Evolutionary conservation across 2,113 vertebrate genomes (phyloP).

Genomic region (Chaenogobius annularis): DNA sequence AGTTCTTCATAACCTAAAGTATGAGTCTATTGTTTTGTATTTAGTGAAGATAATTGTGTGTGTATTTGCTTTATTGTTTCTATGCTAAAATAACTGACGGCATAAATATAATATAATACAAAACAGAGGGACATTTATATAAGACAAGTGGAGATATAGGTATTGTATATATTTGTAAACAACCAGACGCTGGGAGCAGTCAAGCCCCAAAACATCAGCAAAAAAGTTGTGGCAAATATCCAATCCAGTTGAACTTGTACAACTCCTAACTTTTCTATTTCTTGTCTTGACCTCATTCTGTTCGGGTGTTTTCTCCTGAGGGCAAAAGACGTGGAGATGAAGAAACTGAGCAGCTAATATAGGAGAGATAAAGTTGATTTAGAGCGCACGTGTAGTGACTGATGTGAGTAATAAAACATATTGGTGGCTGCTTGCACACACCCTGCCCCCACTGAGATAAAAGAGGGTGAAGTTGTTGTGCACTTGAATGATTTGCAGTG

Average conservation of each 20-base stretch:
- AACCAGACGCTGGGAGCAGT: neutral
- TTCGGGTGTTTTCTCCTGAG: slow-evolving; percentile 32
- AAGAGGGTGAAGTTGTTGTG: slow-evolving; percentile 35
- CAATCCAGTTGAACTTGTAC: slow-evolving; percentile 11
- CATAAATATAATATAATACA: neutral
- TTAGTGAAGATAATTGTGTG: neutral
- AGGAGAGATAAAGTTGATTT: slow-evolving; percentile 65
- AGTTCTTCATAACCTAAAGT: neutral
- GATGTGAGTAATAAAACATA: slow-evolving; percentile 66
- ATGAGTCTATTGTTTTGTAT: neutral
- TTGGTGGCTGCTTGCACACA: slow-evolving; percentile 27
- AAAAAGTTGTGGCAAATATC: slow-evolving; percentile 26
- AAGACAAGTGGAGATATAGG: too few relatives aligned
- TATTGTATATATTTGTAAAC: neutral
- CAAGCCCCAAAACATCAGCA: neutral
- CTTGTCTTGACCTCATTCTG: slow-evolving; percentile 55
- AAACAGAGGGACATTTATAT: neutral
- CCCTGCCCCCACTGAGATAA: slow-evolving; percentile 21
- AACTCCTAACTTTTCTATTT: slow-evolving; percentile 21
- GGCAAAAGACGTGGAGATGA: slow-evolving; percentile 48
- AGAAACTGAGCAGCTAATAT: slow-evolving; percentile 55
- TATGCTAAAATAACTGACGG: neutral
- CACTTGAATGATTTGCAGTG: slow-evolving; percentile 26
- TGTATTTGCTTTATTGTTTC: neutral
- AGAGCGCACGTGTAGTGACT: slow-evolving; percentile 47